Evolutionary conservation across 2,888 invertebrate species (phyloP), one percentile per base, ranked within the genome.

Genomic region (Phrixothrix hirtus): DNA sequence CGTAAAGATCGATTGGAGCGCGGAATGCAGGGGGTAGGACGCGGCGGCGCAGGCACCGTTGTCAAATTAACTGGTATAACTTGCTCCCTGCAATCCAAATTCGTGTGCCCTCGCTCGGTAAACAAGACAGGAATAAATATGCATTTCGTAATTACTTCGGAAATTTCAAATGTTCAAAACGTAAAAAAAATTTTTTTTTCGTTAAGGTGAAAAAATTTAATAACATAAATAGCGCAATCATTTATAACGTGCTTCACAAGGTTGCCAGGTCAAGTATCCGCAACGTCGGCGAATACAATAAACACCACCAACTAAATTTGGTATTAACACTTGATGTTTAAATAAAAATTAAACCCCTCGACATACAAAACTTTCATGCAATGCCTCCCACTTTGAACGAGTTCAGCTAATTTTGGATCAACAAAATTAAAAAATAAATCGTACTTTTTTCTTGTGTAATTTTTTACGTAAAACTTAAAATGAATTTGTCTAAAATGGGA

Each of bases 1-100:
- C 75, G 67, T 71, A 78, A 81, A 17, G 41, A 83, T 83, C 84
- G 83, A 83, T 84, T 82, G 80, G 76, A 78, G 79, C 80, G 69
- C 68, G 68, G 81, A 78, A 74, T 76, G 70, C 64, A 79, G 79
- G 79, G 80, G 77, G 78, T 72, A 75, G 78, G 78, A 77, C 77
- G 77, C 72, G 74, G 74, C 75, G 69, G 71, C 73, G 70, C 78
- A 75, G 75, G 67, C 74, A 69, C 65, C 77, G 74, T 77, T 80
- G 77, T 65, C 82, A 79, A 78, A 77, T 78, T 77, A 78, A 74
- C 74, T 76, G 77, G 78, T 35, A 44, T 50, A 36, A 36, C 37
- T 39, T 38, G 37, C 34, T 37, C n/a, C 31, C 34, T 50, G 43
- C 55, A 44, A 48, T 49, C 49, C 36, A 49, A 55, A 55, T 49